Base-by-base conservation (phyloP, 1,140 invertebrate species). In the Solen grandis region DNA sequence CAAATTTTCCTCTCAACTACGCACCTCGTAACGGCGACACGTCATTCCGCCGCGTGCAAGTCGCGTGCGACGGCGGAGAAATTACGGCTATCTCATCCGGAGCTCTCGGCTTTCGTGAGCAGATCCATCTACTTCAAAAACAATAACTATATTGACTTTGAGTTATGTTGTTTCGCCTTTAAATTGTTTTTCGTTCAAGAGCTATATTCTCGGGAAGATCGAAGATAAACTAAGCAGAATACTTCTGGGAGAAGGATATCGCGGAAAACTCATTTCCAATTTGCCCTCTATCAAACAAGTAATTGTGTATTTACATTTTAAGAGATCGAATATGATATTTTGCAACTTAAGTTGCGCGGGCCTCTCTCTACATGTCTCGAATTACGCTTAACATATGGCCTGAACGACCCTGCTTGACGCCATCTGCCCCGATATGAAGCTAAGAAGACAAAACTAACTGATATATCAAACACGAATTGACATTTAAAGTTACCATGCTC, bases 61-160 rank as follows among this genome's bases (percentile, higher is more conserved):
- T 78, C 63, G 75, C 75, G 75, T 78, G 75, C 65, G 38, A 54
- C 62, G 65, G 63, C 63, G 65, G 46, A 68, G 60, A 78, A 78
- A 78, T 78, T 78, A 69, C 68, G 75, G 29, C 65, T 69, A 68
- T 78, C 75, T 78, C 54, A 19, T 68, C 50, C 38, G n/a, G 25
- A 69, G 66, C 68, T 60, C 68, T 29, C 50, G 59, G 46, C 36
- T 68, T 60, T 60, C 75, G 75, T 78, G 75, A 46, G 63, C 13
- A 27, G 25, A 78, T 78, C 75, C 75, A 78, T 78, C 75, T 78
- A 78, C 75, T 78, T 78, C 75, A 78, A 78, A 78, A 78, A 68
- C 65, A 69, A 78, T 78, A 78, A 68, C 65, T 69, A 54, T 78
- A 78, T 68, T 78, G 75, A 78, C 75, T 78, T 78, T 78, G 75